A percentile compares a stretch with the other conserved stretches of the same genome.
phyloP scores from a whole-genome alignment of 1,140 invertebrate genomes.

The Portunus trituberculatus region DNA sequence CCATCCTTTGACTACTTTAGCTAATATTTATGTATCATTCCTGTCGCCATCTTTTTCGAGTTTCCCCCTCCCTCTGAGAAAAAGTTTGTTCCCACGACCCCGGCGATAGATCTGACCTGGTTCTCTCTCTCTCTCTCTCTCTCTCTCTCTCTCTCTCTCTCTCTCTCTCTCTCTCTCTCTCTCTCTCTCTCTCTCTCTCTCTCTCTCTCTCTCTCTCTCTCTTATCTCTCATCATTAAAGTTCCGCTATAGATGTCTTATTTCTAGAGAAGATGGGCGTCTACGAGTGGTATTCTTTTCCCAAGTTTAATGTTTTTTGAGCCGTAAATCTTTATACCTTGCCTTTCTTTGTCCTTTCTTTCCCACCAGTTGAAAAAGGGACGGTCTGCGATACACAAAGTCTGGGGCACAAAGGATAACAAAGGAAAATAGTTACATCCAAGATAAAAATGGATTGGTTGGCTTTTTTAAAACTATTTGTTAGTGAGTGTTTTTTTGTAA shows the following conservation, averaged over 20 bases:
- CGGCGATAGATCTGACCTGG: neutral
- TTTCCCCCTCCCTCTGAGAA: too few relatives aligned
- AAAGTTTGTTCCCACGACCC: neutral
- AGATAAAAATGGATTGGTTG: too few relatives aligned
- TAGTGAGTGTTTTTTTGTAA: too few relatives aligned
- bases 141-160: constrained; percentile 20
- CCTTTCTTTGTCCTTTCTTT: neutral
- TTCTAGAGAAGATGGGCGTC: neutral
- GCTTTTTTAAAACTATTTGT: too few relatives aligned
- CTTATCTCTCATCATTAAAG: neutral
- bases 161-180: constrained; percentile 20
- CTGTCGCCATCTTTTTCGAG: too few relatives aligned
- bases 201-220: constrained; percentile 20
- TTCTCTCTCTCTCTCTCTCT: constrained; percentile 24
- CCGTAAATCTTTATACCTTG: neutral
- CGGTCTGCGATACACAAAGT: too few relatives aligned
- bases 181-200: constrained; percentile 20
- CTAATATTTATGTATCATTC: too few relatives aligned
- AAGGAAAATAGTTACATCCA: too few relatives aligned
- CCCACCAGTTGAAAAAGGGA: too few relatives aligned
- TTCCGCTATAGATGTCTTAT: neutral
- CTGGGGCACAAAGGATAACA: too few relatives aligned
- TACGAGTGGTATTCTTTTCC: neutral
- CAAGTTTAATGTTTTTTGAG: neutral
- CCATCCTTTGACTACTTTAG: too few relatives aligned